These are phyloP conservation scores for Entomobrya multifasciata DNA, from an alignment of 2,888 invertebrate species.

Conservation along the genomic window DNA sequence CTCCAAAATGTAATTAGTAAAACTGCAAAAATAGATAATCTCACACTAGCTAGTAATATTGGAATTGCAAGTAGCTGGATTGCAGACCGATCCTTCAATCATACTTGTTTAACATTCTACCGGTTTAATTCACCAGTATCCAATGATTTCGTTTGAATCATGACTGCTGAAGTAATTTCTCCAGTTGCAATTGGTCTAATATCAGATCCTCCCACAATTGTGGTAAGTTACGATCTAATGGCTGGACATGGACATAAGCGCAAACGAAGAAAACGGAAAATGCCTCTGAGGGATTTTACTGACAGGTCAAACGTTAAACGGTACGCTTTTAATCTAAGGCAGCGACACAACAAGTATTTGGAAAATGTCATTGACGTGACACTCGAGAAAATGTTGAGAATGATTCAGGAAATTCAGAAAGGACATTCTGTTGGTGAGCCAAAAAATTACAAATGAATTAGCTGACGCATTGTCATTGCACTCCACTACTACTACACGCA, in stretches of 20 bases:
- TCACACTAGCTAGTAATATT: no score
- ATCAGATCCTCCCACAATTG: conserved; percentile 77
- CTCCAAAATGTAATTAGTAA: no score
- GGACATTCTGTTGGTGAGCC: conserved; percentile 79
- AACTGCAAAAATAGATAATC: no score
- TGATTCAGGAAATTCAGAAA: conserved; percentile 82
- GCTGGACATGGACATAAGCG: neutral
- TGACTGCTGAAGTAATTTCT: conserved; percentile 19
- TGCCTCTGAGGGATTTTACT: conserved; percentile 82
- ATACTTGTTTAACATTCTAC: no score
- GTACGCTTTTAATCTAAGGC: conserved; percentile 81
- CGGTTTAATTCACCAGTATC: no score
- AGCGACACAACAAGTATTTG: conserved; percentile 81
- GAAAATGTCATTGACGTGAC: conserved; percentile 81
- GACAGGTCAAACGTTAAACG: conserved; percentile 81
- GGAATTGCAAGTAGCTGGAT: no score
- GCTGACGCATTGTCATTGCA: no score
- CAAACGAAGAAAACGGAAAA: conserved; percentile 81
- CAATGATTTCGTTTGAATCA: no score
- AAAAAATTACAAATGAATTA: neutral
- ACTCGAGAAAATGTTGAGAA: conserved; percentile 82
- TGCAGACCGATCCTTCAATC: no score
- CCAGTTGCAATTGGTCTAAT: conserved; percentile 75
- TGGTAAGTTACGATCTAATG: conserved; percentile 71
- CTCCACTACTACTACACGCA: no score